phyloP scores from a whole-genome alignment of 35 echinoderm and acorn worm species.

The Ophiothrix spiculata region DNA sequence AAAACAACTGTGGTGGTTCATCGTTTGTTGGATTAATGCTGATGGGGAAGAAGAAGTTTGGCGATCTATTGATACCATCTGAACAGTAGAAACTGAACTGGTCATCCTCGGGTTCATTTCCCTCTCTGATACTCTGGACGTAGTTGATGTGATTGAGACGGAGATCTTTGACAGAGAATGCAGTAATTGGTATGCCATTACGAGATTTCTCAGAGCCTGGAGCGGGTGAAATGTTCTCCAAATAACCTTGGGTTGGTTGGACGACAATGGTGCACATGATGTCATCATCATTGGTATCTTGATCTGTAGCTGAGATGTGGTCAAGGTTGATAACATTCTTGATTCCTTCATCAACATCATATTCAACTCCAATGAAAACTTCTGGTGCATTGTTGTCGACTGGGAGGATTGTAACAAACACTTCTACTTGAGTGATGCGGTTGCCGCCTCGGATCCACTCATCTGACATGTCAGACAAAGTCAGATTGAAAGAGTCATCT shows the following conservation, averaged over 20 bases:
- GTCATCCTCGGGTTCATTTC: conserved; percentile 72
- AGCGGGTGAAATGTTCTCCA: conserved; percentile 96
- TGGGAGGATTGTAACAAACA: conserved; percentile 89
- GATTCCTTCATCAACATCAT: conserved; percentile 72
- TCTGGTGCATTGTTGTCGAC: conserved; percentile 78
- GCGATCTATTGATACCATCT: conserved; percentile 82
- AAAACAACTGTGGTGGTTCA: conserved; percentile 78
- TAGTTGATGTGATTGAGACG: conserved; percentile 95
- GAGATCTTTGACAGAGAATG: conserved; percentile 86
- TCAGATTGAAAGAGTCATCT: conserved; percentile 88
- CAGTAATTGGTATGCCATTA: conserved; percentile 80
- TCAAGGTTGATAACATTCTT: conserved; percentile 70
- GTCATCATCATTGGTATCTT: conserved; percentile 88
- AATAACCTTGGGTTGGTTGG: conserved; percentile 62
- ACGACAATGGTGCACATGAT: conserved; percentile 81
- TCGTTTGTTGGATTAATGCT: conserved; percentile 80
- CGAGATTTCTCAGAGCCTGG: conserved; percentile 98
- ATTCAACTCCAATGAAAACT: conserved; percentile 57
- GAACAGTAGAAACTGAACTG: conserved; percentile 81
- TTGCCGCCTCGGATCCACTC: conserved; percentile 81
- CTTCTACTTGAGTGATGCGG: conserved; percentile 84
- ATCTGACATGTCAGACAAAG: conserved; percentile 97
- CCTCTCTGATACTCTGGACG: conserved; percentile 84
- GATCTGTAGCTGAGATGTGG: conserved; percentile 79
- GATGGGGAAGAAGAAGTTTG: conserved; percentile 69